Conservation (phyloP, 2,888 invertebrate genomes). For the Drosophila multiciliata region DNA sequence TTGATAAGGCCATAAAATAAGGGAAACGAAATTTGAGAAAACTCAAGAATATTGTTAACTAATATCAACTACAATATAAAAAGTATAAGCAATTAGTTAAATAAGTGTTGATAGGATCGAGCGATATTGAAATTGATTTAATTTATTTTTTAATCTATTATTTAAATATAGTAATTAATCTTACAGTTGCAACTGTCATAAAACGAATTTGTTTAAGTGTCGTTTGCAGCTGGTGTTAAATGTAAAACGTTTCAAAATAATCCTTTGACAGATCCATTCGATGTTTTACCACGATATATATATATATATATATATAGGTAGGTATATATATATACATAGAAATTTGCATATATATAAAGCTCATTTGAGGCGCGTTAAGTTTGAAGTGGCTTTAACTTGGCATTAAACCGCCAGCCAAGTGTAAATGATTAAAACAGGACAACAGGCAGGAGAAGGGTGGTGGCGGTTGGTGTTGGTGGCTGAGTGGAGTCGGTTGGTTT, state of each 20-base stretch:
- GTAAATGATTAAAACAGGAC: slow-evolving; percentile 64
- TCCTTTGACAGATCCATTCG: background rate
- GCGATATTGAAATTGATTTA: background rate
- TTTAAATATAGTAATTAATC: background rate
- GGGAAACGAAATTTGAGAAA: background rate
- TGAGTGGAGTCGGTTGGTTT: background rate
- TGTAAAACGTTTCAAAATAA: background rate
- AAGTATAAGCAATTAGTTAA: background rate
- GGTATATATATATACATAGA: background rate
- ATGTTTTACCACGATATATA: background rate
- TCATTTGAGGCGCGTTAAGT: slow-evolving; percentile 62
- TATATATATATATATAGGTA: background rate
- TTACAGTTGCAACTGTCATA: background rate
- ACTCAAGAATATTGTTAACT: background rate
- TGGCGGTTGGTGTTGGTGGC: background rate
- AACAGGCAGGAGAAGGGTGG: background rate
- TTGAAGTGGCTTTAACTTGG: slow-evolving; percentile 53
- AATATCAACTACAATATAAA: background rate
- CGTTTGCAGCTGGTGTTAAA: slow-evolving; percentile 8
- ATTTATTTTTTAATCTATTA: background rate
- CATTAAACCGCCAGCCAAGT: slow-evolving; percentile 53
- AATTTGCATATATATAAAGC: slow-evolving; percentile 37
- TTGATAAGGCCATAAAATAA: background rate
- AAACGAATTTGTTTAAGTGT: slow-evolving; percentile 5
- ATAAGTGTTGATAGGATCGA: no score